Conservation (phyloP, 2,113 vertebrate species). For the Ictalurus punctatus region DNA sequence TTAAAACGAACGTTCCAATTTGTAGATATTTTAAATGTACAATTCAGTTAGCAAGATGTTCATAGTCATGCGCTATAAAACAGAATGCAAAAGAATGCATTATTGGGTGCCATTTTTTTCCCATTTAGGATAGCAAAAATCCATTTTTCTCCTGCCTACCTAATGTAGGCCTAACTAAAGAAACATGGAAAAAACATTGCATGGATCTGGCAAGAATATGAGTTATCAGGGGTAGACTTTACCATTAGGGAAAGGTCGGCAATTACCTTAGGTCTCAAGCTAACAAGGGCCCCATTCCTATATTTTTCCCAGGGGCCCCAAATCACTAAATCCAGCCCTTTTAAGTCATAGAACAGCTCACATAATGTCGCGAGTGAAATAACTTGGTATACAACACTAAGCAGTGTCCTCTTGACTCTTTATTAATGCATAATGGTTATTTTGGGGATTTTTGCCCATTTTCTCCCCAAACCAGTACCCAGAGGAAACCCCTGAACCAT, state of each 20-base stretch:
- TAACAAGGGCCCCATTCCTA: no score
- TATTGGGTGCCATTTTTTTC: neutral
- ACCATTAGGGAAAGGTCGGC: no score
- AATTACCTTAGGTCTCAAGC: no score
- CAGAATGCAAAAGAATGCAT: neutral
- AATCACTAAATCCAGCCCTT: no score
- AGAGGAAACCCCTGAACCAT: no score
- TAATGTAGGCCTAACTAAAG: neutral
- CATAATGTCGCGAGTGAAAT: neutral
- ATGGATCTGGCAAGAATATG: neutral
- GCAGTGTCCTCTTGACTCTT: neutral
- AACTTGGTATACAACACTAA: neutral
- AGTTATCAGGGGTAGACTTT: neutral
- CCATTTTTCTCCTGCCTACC: no score
- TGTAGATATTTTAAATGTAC: neutral
- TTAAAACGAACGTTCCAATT: neutral
- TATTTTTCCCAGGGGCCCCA: no score
- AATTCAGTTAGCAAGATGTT: neutral
- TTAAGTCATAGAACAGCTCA: neutral
- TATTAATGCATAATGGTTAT: neutral
- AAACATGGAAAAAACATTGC: neutral
- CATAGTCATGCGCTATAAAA: neutral
- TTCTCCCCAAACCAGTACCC: no score
- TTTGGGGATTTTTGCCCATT: no score
- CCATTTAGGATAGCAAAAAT: neutral